phyloP scores from a whole-genome alignment of 2,797 vertebrate genomes.

The Balearica regulorum region DNA sequence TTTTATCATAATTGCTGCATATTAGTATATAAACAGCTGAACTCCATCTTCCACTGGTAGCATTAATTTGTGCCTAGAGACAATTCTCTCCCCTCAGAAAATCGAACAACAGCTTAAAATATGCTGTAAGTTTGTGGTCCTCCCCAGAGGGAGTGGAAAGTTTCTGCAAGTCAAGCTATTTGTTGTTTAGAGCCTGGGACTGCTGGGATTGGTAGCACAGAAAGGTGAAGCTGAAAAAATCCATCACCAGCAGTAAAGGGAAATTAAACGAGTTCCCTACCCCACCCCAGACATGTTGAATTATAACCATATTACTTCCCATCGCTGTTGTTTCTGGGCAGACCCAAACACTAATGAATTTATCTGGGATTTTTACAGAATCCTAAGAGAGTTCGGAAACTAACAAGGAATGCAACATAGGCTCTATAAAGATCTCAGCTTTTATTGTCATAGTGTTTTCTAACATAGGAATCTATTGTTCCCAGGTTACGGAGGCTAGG shows the following conservation, averaged over 20 bases:
- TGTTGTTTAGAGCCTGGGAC: constrained; percentile 35
- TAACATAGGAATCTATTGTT: not conserved
- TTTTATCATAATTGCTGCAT: constrained; percentile 78
- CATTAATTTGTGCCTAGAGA: constrained; percentile 73
- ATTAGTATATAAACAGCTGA: constrained; percentile 76
- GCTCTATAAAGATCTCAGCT: not conserved
- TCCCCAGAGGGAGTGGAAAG: constrained; percentile 59
- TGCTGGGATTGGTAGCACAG: constrained; percentile 12
- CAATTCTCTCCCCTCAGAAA: constrained; percentile 63
- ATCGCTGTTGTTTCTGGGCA: constrained; percentile 39
- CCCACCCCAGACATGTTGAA: constrained; percentile 28
- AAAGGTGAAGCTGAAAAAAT: constrained; percentile 55
- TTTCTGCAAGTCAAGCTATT: constrained; percentile 63
- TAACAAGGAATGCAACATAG: constrained; percentile 3
- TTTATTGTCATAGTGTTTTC: not conserved
- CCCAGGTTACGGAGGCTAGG: not conserved
- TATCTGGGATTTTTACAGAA: constrained; percentile 31
- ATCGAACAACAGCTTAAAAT: constrained; percentile 67
- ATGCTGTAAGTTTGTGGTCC: constrained; percentile 36
- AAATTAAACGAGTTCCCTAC: constrained; percentile 53
- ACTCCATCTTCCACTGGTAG: constrained; percentile 63
- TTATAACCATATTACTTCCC: constrained; percentile 17
- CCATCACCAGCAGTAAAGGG: constrained; percentile 40
- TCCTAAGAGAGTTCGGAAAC: constrained; percentile 14
- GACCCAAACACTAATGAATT: constrained; percentile 39